Base-by-base conservation (phyloP, 1,140 invertebrate species). In the Aphis gossypii region DNA sequence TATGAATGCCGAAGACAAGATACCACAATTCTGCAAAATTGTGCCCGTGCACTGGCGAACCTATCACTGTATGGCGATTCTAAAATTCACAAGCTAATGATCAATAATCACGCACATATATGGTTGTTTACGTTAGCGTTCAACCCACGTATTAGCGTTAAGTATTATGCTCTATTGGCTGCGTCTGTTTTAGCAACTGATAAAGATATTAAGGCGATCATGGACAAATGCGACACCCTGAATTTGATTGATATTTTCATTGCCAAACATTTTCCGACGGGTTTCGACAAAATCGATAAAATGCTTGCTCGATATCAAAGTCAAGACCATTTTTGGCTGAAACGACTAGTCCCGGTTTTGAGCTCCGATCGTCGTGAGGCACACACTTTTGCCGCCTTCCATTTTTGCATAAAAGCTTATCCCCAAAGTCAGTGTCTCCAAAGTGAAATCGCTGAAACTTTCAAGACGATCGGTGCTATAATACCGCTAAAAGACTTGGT, bases 321-420 rank as follows among this genome's bases (percentile, higher is more conserved):
- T 5, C 98, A 99, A 95, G 99, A 98, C 94, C 98, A 98, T 95
- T 98, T 98, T 94, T 99, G 99, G 99, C 96, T 99, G 23, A 96
- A 98, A 95, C 96, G 98, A 94, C 96, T 99, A 56, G 98, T 99
- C 3, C 99, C 99, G 0, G 98, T 99, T n/a, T 95, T 99, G 8
- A 98, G 97, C 94, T 99, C 98, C 35, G 98, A 99, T 95, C 96
- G 99, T 92, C 98, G 99, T 95, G 99, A 99, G 95, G 99, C 99
- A 0, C 96, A 99, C 94, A 99, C 99, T 95, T 95, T 99, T 91
- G 99, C 99, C 0, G 99, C 99, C 51, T 99, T 99, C 95, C 99
- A 99, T 95, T 99, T 99, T 95, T 99, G 99, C 94, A 99, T 99
- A 98, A 99, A 99, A 95, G 99, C 99, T 7, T 98, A 98, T 23